Evolutionary conservation across 2,888 invertebrate genomes (phyloP), one percentile per base, ranked within the genome.

Genomic region (Dyspetes luteomarginatus): DNA sequence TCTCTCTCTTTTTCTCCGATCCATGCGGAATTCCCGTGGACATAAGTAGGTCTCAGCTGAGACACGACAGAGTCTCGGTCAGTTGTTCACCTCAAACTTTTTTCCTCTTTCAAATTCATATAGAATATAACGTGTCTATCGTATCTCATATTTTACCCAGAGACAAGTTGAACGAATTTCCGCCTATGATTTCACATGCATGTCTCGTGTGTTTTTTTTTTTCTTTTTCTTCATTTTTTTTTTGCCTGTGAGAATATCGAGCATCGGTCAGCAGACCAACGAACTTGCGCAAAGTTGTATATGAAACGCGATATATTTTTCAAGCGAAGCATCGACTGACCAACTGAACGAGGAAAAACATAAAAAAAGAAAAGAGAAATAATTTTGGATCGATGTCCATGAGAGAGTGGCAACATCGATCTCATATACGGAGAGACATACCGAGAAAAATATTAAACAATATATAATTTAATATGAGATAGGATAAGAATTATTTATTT

Each of bases 1-100:
- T 15, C 12, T 36, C 36, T 36, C 2, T 9, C 1, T 36, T 36
- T 36, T 36, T 0, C 12, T 12, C 12, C 36, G 36, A 36, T 36
- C 36, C 17, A 48, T 48, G 17, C n/a, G 82, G 85, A 85, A 88
- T 87, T 89, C 86, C 83, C 83, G 17, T 7, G 17, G 19, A 81
- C 79, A 82, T 81, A 84, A 86, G 81, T 85, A 83, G 82, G 78
- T 77, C 78, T 80, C 68, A 19, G 69, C 26, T 24, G 26, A 55
- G 26, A 12, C n/a, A 24, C 55, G 9, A 55, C 26, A n/a, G 22
- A n/a, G 24, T 55, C 12, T 55, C 55, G 24, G 55, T 55, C 24
- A 26, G 22, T 24, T 24, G 19, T 48, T 36, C 17, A 17, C 5
- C 3, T 48, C 48, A 48, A 48, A 48, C 17, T 48, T 48, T 48